Percentiles rank a stretch among this genome's conserved stretches.
Conservation (phyloP, 2,113 vertebrate species). For the Ageneiosus marmoratus region DNA sequence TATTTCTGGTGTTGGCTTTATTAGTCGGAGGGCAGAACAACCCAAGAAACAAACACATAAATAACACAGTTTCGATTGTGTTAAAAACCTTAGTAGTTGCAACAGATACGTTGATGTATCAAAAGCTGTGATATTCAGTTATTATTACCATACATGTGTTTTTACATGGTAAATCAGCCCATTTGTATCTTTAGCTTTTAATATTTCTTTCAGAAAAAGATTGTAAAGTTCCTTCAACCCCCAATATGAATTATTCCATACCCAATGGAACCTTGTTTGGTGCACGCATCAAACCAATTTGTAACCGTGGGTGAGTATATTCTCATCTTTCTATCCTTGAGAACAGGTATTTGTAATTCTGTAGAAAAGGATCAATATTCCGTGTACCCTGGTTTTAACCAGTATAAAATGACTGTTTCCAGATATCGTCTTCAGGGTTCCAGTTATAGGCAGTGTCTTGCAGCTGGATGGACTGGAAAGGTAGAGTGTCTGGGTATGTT, state of each 20-base stretch:
- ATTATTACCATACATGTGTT: neutral
- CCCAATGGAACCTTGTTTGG: constrained; percentile 56
- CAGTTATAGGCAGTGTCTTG: constrained; percentile 52
- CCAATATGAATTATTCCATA: constrained; percentile 41
- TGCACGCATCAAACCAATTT: neutral
- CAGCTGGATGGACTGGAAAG: constrained; percentile 51
- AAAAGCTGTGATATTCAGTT: neutral
- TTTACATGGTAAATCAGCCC: neutral
- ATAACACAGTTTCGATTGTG: neutral
- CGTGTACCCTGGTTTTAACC: neutral
- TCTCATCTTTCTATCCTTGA: neutral
- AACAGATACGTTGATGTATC: neutral
- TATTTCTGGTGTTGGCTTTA: neutral
- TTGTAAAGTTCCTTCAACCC: constrained; percentile 51
- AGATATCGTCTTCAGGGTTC: constrained; percentile 52
- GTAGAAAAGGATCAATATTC: neutral
- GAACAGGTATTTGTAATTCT: neutral
- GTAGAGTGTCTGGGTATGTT: constrained; percentile 58
- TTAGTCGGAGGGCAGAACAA: neutral
- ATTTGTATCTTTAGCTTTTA: neutral
- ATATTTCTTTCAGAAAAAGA: constrained; percentile 61
- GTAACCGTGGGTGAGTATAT: constrained; percentile 66
- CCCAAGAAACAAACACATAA: neutral
- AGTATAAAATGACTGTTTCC: neutral
- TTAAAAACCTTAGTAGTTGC: neutral